Evolutionary conservation across 2,113 vertebrate species (phyloP), one percentile per base, ranked within the genome.

Genomic region (Gavia stellata): DNA sequence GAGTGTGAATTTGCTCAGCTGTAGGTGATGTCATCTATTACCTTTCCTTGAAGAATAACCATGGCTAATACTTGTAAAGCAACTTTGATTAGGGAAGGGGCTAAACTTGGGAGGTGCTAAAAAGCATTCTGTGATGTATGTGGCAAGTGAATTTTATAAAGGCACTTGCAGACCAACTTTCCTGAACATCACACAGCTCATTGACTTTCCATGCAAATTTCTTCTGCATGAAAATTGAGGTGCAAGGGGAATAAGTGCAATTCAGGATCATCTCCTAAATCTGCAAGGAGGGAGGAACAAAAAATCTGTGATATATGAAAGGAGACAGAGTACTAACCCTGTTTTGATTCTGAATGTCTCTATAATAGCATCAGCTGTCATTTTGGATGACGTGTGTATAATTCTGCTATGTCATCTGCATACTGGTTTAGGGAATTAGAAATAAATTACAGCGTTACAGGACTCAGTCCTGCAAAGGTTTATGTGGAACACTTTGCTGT

Each of bases 321-420:
- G 31, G 18, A 20, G 28, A 50, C 65, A 16, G 47, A 82, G 21
- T 42, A 42, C 29, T 80, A 73, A 66, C 29, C 33, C n/a, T n/a
- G 10, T n/a, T 92, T 87, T 92, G 15, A 44, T 89, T 89, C 49
- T 47, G 70, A 72, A 38, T 62, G 6, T 65, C 59, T 84, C 73
- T 36, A 1, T 68, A 36, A 61, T 73, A 89, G 70, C 8, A 44
- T 71, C 29, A 72, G 40, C 34, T 93, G 44, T 78, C 28, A 29
- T 79, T 75, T 55, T 1, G 11, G 71, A 52, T 66, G 38, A 67
- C 1, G 2, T 11, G 14, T 31, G 16, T 73, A 5, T 81, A 61
- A 68, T 89, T 96, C 81, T 94, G 68, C 77, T 74, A 9, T 78
- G 86, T 94, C 81, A 92, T 84, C 77, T 88, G 56, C 56, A 42